Evolutionary conservation across 2,797 vertebrate species (phyloP), one percentile per base, ranked within the genome.

Genomic region (Trachops cirrhosus): DNA sequence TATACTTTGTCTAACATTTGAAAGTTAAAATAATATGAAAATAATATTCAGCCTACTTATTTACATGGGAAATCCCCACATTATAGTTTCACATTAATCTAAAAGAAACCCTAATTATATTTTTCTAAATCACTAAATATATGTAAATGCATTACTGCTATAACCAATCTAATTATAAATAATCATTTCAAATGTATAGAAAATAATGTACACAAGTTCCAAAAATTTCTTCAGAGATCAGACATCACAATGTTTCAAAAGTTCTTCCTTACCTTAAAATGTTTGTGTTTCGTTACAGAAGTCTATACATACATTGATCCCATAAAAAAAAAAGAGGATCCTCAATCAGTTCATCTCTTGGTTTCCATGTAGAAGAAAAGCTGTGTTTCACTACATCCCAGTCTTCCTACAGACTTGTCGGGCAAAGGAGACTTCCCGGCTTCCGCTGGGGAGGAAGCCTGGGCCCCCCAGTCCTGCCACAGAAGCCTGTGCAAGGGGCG

Each of bases 11-110:
- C 11, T 7, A 83, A 93, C 59, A 68, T 32, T 48, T 44, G n/a
- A 68, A 79, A 64, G 26, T 57, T 71, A 77, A 83, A 95, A n/a
- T 87, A 73, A 95, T 75, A 62, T 62, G 2, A 80, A 96, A 93
- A 90, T 77, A 11, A 41, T 62, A 34, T 52, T 93, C 77, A 54
- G 44, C 4, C 0, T 29, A 8, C 82, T 34, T 79, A 91, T 87
- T 4, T 92, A 57, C 48, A 50, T 8, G 85, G 8, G 1, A 74
- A 62, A 52, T 34, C 8, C 3, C n/a, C 34, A 73, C 10, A 79
- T 41, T 83, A 71, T 84, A 67, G 8, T n/a, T 71, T 90, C 8
- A 86, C 11, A 86, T 71, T 73, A 80, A 41, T 54, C 10, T 29
- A 21, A 50, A 70, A 89, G 0, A 71, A 77, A 91, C n/a, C 8